Evolutionary conservation across 2,113 vertebrate species (phyloP), one percentile per base, ranked within the genome.

Genomic region (Prochilodus magdalenae): DNA sequence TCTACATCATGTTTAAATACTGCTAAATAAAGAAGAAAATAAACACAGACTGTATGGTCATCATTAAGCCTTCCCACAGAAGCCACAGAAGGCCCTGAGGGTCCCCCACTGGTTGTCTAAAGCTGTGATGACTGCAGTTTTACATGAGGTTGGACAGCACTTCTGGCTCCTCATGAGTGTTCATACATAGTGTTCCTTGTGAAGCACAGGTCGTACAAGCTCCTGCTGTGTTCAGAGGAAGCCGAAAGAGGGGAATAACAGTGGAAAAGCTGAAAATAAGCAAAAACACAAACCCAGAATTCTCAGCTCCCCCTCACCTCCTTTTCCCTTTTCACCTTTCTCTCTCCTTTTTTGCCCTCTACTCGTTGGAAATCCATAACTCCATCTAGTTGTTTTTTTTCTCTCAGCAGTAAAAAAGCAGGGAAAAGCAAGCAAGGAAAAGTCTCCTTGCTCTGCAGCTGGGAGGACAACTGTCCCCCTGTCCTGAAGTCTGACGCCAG

Each of bases 381-480:
- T 72, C 33, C 67, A 63, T 49, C 53, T 47, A 77, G n/a, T 36
- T 36, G 3, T 36, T 36, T 82, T 66, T 73, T 77, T 77, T 77
- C 57, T 18, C 33, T 77, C 55, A 7, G 15, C 75, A 7, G 15
- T 79, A 83, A 87, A 69, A 69, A 90, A 85, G 89, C 18, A 18
- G 90, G 87, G 91, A 95, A 96, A 97, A 96, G 95, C 94, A 96
- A 96, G 93, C 93, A 94, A 85, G 85, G 86, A 94, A 60, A 94
- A 94, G 93, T 93, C 92, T 94, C 93, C 88, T 7, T 65, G n/a
- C 91, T 92, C 87, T 85, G 89, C 89, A 90, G 93, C 84, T 92
- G 89, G 86, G 93, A 94, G 94, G 90, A 99, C 94, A 98, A 96
- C 94, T 92, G 92, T 93, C 93, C 94, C 93, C 92, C 95, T 97